A percentile compares a stretch with the other conserved stretches of the same genome.
Evolutionary conservation across 2,797 vertebrate species (phyloP).

Genomic region (Coregonus ussuriensis): DNA sequence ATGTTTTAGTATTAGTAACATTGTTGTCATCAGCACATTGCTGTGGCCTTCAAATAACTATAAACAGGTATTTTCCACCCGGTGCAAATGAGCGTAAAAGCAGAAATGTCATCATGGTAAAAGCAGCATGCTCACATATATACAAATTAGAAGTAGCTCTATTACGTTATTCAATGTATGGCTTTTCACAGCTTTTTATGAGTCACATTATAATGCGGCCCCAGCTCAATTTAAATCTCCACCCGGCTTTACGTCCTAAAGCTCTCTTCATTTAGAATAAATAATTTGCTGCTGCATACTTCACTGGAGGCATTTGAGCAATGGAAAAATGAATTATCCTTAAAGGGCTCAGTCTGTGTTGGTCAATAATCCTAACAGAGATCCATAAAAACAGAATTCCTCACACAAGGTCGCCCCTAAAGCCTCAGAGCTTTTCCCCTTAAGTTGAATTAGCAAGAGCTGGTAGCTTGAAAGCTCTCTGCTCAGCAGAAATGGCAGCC

Average conservation of each 20-base stretch:
- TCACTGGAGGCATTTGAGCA: constrained; percentile 49
- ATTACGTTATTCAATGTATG: constrained; percentile 58
- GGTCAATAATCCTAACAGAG: constrained; percentile 23
- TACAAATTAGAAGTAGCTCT: constrained; percentile 57
- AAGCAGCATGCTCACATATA: constrained; percentile 50
- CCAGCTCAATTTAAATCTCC: constrained; percentile 39
- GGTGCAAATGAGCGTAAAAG: constrained; percentile 35
- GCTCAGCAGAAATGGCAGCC: constrained; percentile 17
- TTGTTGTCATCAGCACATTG: constrained; percentile 31
- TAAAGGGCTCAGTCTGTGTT: constrained; percentile 44
- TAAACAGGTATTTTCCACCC: constrained; percentile 55
- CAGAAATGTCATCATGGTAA: constrained; percentile 52
- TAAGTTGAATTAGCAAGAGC: constrained; percentile 42
- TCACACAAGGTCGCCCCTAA: constrained; percentile 42
- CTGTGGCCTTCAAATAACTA: constrained; percentile 32
- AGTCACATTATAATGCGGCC: constrained; percentile 49
- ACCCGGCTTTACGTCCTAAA: constrained; percentile 52
- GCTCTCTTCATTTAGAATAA: constrained; percentile 54
- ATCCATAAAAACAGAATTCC: constrained; percentile 19
- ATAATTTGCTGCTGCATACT: constrained; percentile 55
- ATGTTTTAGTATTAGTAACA: constrained; percentile 25
- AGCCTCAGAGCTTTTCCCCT: constrained; percentile 44
- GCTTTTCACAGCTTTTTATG: constrained; percentile 57
- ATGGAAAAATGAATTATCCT: constrained; percentile 41
- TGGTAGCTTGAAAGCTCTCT: constrained; percentile 38